These are phyloP conservation scores for Harpagifer antarcticus DNA, from an alignment of 2,797 vertebrate genomes.

Conservation along the genomic window DNA sequence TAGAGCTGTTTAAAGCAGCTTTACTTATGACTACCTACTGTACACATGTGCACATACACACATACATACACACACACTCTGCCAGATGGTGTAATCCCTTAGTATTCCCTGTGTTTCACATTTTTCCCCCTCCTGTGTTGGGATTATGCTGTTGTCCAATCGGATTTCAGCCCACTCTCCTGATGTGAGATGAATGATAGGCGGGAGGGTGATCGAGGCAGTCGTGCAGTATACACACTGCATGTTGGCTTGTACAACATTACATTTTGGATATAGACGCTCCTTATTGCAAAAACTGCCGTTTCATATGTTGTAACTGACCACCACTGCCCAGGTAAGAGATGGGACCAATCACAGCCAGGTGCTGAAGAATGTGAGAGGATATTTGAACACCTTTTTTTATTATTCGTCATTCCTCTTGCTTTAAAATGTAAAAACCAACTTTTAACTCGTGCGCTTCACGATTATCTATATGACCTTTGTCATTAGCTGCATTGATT, in stretches of 20 bases:
- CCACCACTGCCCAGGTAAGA: conserved; percentile 64
- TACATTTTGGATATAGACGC: neutral
- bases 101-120: conserved; percentile 71
- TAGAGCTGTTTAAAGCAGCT: conserved; percentile 27
- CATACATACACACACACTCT: conserved; percentile 22
- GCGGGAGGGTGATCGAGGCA: conserved; percentile 28
- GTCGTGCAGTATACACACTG: conserved; percentile 43
- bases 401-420: neutral
- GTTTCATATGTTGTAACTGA: conserved; percentile 14
- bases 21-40: conserved; percentile 31
- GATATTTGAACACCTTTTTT: neutral
- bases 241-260: conserved; percentile 9
- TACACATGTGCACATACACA: conserved; percentile 32
- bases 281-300: neutral
- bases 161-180: conserved; percentile 66
- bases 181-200: conserved; percentile 73
- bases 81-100: conserved; percentile 83
- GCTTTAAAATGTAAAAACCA: neutral
- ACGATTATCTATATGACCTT: neutral
- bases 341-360: neutral
- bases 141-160: conserved; percentile 80
- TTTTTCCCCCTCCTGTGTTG: conserved; percentile 61
- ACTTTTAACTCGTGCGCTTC: neutral
- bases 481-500: neutral
- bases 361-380: neutral